These are phyloP conservation scores for Hippocampus zosterae DNA, from an alignment of 2,113 vertebrate genomes.

Conservation along the genomic window DNA sequence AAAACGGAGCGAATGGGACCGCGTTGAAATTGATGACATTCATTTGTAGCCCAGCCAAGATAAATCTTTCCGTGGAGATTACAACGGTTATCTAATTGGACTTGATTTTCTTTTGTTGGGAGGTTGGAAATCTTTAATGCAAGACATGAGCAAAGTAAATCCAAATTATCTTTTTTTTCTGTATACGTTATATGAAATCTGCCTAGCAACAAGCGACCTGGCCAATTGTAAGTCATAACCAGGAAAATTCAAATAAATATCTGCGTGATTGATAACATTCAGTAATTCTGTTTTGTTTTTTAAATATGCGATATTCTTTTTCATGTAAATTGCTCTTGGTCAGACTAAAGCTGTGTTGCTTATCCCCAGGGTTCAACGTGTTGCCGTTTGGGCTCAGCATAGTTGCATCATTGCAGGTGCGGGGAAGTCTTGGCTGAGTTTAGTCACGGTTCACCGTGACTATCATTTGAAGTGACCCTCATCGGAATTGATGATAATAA, in stretches of 20 bases:
- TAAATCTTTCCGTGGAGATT: background rate
- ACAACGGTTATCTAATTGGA: background rate
- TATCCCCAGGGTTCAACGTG: background rate
- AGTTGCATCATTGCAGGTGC: constrained; percentile 32
- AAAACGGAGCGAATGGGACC: background rate
- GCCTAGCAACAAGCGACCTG: background rate
- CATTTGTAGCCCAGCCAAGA: background rate
- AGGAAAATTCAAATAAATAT: too few species aligned
- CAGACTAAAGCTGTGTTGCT: background rate
- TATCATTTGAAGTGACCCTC: constrained; percentile 47
- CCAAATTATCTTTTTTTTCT: too few species aligned
- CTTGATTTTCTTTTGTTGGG: background rate
- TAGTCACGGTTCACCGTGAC: constrained; percentile 46
- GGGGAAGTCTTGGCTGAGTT: constrained; percentile 22
- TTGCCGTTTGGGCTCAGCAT: background rate
- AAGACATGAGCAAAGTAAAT: background rate
- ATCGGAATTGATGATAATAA: constrained; percentile 54
- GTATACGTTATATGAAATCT: background rate
- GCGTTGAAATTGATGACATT: background rate
- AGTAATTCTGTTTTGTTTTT: background rate
- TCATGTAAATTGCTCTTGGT: background rate
- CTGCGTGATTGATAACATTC: background rate
- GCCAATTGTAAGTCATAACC: too few species aligned
- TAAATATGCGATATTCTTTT: background rate
- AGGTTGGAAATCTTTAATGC: background rate